These are phyloP conservation scores for Lasioglossum baleicum DNA, from an alignment of 1,140 invertebrate genomes.

Conservation along the genomic window DNA sequence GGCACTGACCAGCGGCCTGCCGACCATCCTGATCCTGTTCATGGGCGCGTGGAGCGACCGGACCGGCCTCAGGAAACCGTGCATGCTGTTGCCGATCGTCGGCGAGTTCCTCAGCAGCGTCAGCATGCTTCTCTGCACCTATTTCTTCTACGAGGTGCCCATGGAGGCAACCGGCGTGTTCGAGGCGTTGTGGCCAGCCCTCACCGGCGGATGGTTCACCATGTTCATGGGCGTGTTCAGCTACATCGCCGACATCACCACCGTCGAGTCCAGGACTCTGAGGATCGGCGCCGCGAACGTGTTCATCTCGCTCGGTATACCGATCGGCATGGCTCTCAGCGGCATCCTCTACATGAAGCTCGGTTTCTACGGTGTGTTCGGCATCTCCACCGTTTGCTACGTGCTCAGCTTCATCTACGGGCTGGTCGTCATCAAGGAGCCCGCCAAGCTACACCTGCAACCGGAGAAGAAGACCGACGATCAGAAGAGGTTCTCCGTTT, in stretches of 20 bases:
- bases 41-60: slow-evolving; percentile 89
- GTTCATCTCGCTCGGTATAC: slow-evolving; percentile 89
- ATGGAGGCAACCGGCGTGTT: slow-evolving; percentile 88
- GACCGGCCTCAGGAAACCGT: slow-evolving; percentile 88
- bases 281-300: slow-evolving; percentile 91
- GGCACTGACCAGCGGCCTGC: slow-evolving; percentile 86
- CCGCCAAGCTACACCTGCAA: slow-evolving; percentile 71
- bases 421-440: slow-evolving; percentile 83
- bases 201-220: slow-evolving; percentile 92
- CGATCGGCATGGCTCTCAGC: slow-evolving; percentile 88
- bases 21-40: slow-evolving; percentile 88
- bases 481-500: slow-evolving; percentile 69
- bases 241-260: slow-evolving; percentile 92
- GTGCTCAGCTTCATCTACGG: slow-evolving; percentile 88
- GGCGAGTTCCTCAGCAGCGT: slow-evolving; percentile 89
- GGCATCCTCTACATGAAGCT: slow-evolving; percentile 86
- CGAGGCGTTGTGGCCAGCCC: slow-evolving; percentile 87
- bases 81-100: slow-evolving; percentile 90
- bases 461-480: slow-evolving; percentile 44
- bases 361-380: slow-evolving; percentile 90
- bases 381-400: slow-evolving; percentile 86
- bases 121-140: slow-evolving; percentile 89
- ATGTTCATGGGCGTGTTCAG: slow-evolving; percentile 95
- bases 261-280: slow-evolving; percentile 88
- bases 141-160: slow-evolving; percentile 87